Conservation (phyloP, 2,113 vertebrate species). For the Ameiurus melas region DNA sequence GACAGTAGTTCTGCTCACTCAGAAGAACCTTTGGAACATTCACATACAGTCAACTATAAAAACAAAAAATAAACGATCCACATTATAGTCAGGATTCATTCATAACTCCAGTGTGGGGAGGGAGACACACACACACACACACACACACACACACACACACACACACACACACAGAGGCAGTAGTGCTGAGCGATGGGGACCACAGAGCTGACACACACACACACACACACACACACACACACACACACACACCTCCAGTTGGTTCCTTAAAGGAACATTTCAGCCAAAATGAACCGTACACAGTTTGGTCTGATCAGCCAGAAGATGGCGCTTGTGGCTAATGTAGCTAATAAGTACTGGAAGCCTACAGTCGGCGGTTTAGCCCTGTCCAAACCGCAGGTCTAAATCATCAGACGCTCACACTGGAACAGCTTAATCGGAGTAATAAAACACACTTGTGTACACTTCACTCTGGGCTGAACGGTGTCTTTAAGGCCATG, state of each 20-base stretch:
- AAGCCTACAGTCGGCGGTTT: not conserved
- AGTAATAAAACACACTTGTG: not conserved
- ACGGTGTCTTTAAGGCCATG: not conserved
- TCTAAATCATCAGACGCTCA: not conserved
- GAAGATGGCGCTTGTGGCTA: not conserved
- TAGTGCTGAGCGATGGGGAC: constrained; percentile 80
- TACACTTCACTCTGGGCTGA: not conserved
- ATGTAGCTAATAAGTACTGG: not conserved
- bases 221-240: constrained; percentile 41
- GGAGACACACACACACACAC: constrained; percentile 64
- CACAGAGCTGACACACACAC: constrained; percentile 65
- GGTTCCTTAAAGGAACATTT: constrained; percentile 38
- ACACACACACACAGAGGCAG: constrained; percentile 52
- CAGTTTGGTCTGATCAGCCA: not conserved
- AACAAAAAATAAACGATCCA: constrained; percentile 51
- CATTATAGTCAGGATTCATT: constrained; percentile 60
- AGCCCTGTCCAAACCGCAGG: not conserved
- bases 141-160: constrained; percentile 60
- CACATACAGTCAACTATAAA: constrained; percentile 61
- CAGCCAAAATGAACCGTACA: not conserved
- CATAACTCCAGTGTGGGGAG: constrained; percentile 86
- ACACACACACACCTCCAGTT: constrained; percentile 53
- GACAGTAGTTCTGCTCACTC: constrained; percentile 77
- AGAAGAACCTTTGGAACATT: constrained; percentile 70
- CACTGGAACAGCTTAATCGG: not conserved